Evolutionary conservation across 2,797 vertebrate genomes (phyloP), one percentile per base, ranked within the genome.

Genomic region (Paedocypris micromegethes): DNA sequence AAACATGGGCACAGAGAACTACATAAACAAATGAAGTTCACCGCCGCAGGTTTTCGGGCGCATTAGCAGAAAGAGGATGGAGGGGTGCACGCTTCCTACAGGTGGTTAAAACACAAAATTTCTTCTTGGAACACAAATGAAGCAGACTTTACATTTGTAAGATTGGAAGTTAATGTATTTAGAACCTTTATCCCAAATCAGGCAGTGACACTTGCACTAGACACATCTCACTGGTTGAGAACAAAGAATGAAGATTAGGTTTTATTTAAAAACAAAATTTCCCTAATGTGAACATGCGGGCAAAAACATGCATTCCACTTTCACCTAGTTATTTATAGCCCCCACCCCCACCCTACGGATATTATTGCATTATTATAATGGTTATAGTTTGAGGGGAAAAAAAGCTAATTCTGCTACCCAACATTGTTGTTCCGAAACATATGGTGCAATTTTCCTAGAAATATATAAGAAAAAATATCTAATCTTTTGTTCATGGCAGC

Each of bases 11-110:
- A 65, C 65, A 72, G 64, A 75, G 77, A 64, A 41, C 51, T 68
- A 65, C 47, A 73, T 68, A 80, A 80, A 77, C 74, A 78, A 76
- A 76, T 72, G 72, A 67, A 70, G 56, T 64, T 70, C 67, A 82
- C 82, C 53, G 60, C 59, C 66, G 60, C 64, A 50, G 65, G 72
- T 73, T 66, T 54, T 58, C 65, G 63, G 53, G 58, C 64, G 68
- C 71, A 67, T 57, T 58, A 60, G 42, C 42, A 47, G 23, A 49
- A n/a, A 41, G 54, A 58, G 46, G 47, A 65, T 23, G 64, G 52
- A 49, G 43, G 50, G 53, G 49, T 5, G 45, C 47, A 69, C 67
- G 58, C 57, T 54, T 60, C 56, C 59, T 63, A 68, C 65, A 73
- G 54, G 70, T 66, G 70, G 64, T 56, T 72, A 66, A 66, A 72